Percentiles rank a stretch among this genome's conserved stretches.
phyloP scores from a whole-genome alignment of 2,888 invertebrate genomes.

The Cotesia congregata region DNA sequence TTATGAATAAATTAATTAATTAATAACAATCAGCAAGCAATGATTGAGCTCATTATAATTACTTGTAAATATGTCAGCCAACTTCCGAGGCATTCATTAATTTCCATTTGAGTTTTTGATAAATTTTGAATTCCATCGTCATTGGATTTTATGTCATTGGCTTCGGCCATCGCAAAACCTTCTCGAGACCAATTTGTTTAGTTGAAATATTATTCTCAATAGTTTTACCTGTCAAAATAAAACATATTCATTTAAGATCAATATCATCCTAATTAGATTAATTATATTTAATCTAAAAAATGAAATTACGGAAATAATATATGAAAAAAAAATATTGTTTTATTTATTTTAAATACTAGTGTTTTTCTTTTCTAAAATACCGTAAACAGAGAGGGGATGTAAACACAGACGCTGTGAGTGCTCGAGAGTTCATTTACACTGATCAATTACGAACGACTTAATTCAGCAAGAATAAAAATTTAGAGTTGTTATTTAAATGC shows the following conservation, averaged over 20 bases:
- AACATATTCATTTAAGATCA: neutral
- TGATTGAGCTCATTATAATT: neutral
- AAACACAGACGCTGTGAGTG: constrained; percentile 22
- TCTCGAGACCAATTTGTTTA: neutral
- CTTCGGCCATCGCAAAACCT: constrained; percentile 58
- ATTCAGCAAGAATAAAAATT: constrained; percentile 10
- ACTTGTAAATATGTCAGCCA: constrained; percentile 69
- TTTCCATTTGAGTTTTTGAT: constrained; percentile 63
- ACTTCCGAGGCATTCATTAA: constrained; percentile 67
- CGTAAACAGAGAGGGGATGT: constrained; percentile 21
- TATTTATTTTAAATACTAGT: neutral
- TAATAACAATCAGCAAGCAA: no score
- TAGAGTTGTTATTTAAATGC: neutral
- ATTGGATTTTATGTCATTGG: constrained; percentile 58
- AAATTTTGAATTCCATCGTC: constrained; percentile 60
- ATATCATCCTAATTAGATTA: neutral
- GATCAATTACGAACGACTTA: neutral
- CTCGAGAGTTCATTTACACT: neutral
- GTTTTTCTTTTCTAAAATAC: neutral
- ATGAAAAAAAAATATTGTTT: neutral
- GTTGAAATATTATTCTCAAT: neutral
- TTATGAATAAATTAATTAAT: constrained; percentile 21
- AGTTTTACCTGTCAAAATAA: constrained; percentile 5
- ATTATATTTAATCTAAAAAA: neutral
- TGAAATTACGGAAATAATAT: neutral